Percentiles rank a stretch among this genome's conserved stretches.
These are phyloP conservation scores for Heliconius sara DNA, from an alignment of 2,888 invertebrate genomes.

Conservation along the genomic window DNA sequence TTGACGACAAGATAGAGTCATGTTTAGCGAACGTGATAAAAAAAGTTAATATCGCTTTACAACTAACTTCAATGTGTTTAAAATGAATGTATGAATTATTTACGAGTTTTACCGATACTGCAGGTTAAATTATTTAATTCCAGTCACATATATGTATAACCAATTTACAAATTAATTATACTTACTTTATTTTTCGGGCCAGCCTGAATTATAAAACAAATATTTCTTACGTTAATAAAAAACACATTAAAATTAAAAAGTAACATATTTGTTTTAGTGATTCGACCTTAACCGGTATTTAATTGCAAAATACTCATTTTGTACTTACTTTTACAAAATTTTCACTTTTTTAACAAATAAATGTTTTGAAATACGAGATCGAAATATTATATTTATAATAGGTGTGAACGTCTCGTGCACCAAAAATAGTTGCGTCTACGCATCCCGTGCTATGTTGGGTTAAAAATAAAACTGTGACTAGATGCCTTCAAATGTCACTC, in stretches of 20 bases:
- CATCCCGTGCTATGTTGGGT: conserved; percentile 66
- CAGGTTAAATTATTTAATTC: background rate
- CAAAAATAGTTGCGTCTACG: conserved; percentile 77
- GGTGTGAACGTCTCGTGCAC: conserved; percentile 70
- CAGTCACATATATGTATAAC: conserved; percentile 4
- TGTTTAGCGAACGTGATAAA: conserved; percentile 20
- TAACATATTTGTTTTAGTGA: background rate
- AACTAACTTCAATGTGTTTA: conserved; percentile 5
- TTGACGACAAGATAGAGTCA: background rate
- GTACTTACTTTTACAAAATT: conserved; percentile 18
- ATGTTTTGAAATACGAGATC: conserved; percentile 72
- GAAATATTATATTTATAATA: conserved; percentile 62
- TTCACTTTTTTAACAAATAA: conserved; percentile 15
- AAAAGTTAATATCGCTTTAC: conserved; percentile 10
- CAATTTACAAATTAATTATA: conserved; percentile 5
- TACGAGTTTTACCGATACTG: conserved; percentile 15
- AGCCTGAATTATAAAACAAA: background rate
- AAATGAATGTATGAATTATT: conserved; percentile 29
- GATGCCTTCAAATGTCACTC: conserved; percentile 73
- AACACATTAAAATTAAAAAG: conserved; percentile 10
- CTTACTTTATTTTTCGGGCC: background rate
- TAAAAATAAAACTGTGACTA: conserved; percentile 74
- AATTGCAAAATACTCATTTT: conserved; percentile 13
- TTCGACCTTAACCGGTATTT: background rate
- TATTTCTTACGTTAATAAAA: background rate